Percentiles rank a stretch among this genome's conserved stretches.
phyloP scores from a whole-genome alignment of 2,888 invertebrate genomes.

The Sipha maydis region DNA sequence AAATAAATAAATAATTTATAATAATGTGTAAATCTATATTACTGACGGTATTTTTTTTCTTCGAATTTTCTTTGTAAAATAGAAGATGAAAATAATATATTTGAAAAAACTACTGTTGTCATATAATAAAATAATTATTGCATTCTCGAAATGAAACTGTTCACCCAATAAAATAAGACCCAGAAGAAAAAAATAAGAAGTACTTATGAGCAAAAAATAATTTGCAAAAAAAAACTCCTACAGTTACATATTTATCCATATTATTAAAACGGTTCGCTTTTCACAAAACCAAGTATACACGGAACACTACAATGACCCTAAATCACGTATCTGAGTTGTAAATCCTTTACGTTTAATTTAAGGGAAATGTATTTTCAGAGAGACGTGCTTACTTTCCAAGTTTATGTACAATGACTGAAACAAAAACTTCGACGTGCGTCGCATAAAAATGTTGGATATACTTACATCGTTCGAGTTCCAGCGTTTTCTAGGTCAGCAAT shows the following conservation, averaged over 20 bases:
- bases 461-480: not conserved
- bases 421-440: constrained; percentile 44
- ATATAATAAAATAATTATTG: not conserved
- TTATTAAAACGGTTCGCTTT: not conserved
- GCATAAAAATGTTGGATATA: constrained; percentile 25
- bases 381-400: constrained; percentile 38
- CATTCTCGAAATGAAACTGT: not conserved
- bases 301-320: not conserved
- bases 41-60: not conserved
- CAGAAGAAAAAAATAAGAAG: not conserved
- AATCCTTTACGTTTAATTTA: constrained; percentile 48
- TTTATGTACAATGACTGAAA: constrained; percentile 41
- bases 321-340: constrained; percentile 37
- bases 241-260: not conserved
- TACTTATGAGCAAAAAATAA: no score
- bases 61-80: not conserved
- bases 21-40: no score
- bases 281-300: not conserved
- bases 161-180: not conserved
- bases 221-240: not conserved
- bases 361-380: constrained; percentile 30
- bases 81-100: not conserved
- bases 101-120: no score
- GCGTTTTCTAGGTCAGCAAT: constrained; percentile 42
- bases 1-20: no score